These are phyloP conservation scores for Danionella dracula DNA, from an alignment of 2,797 vertebrate genomes.

Conservation along the genomic window DNA sequence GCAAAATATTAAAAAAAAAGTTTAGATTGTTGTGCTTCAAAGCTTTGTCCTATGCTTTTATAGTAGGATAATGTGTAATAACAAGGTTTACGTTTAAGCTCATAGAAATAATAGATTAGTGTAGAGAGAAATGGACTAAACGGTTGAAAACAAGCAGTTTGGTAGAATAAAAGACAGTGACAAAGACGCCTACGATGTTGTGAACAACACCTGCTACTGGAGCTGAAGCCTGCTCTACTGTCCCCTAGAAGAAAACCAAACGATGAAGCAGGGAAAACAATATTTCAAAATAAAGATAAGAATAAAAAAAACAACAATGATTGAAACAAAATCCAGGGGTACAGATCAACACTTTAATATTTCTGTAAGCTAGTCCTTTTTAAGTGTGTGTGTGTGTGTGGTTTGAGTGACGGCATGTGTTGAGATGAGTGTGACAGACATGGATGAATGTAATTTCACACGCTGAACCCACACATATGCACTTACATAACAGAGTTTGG, in stretches of 20 bases:
- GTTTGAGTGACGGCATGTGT: conserved; percentile 1
- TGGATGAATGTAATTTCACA: conserved; percentile 11
- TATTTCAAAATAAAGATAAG: not conserved
- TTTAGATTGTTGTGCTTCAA: too few species aligned
- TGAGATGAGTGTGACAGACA: conserved; percentile 15
- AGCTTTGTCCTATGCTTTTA: too few species aligned
- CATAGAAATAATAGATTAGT: too few species aligned
- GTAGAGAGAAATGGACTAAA: not conserved
- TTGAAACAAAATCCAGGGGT: too few species aligned
- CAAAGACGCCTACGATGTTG: not conserved
- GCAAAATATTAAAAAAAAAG: too few species aligned
- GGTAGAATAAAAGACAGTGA: conserved; percentile 4
- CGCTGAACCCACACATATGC: not conserved
- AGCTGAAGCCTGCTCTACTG: not conserved
- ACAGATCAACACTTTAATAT: too few species aligned
- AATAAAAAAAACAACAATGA: too few species aligned
- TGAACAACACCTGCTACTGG: conserved; percentile 1
- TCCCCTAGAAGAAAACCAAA: too few species aligned
- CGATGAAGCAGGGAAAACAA: too few species aligned
- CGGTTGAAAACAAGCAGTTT: not conserved
- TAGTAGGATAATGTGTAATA: too few species aligned
- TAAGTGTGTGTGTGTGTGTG: not conserved
- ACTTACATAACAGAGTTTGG: not conserved
- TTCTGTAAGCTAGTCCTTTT: too few species aligned
- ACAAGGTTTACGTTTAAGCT: too few species aligned